Evolutionary conservation across 2,888 invertebrate species (phyloP), one percentile per base, ranked within the genome.

Genomic region (Chironomus riparius): DNA sequence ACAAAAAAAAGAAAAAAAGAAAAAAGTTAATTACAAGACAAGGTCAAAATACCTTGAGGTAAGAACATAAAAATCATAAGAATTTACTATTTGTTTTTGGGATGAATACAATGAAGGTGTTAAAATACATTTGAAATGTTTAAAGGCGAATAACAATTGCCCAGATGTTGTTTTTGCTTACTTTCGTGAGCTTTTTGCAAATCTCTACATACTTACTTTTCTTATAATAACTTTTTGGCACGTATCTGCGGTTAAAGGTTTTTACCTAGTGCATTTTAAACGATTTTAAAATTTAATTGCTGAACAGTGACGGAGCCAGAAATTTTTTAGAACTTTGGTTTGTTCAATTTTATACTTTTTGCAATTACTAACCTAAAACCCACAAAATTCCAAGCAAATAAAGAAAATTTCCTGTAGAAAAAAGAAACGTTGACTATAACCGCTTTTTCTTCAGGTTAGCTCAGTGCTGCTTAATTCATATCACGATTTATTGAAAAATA

Each of bases 41-140:
- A 62, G 62, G 10, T 22, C 2, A 28, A 24, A 28, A 28, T 28
- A 28, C 5, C 3, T 65, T 24, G n/a, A 18, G n/a, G 56, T 15
- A 56, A 18, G 18, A 18, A 56, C 15, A 56, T n/a, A 65, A 65
- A 56, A 56, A 56, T 0, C 4, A 22, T 18, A 21, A 68, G 24
- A 68, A 28, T 38, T 65, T 18, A 38, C 74, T 74, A 74, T 68
- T 74, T 74, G 68, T 74, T 74, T 74, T 65, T 47, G 15, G 22
- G 13, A 13, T 47, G 21, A n/a, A 68, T 12, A 68, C 68, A 68
- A 68, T 68, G 38, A 62, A 74, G 74, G 74, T 74, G 74, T 74
- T 74, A 74, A 74, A 74, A 74, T 18, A 38, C 22, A 38, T 73
- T 38, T 18, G 47, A 38, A 47, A 47, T 18, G 47, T 38, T 13